Conservation (phyloP, 2,888 invertebrate genomes). For the Eilema caniola region DNA sequence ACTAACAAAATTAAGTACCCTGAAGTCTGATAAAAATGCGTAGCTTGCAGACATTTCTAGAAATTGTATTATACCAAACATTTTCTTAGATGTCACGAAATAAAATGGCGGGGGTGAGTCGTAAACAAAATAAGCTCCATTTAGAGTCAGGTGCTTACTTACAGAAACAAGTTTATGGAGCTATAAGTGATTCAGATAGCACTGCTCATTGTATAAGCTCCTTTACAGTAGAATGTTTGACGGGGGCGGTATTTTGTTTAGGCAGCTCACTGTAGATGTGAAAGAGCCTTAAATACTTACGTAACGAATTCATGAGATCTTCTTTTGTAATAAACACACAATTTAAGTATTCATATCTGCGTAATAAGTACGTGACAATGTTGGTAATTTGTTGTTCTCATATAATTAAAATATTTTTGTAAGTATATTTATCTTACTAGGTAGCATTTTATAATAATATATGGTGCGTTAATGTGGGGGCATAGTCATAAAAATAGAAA, state of each 20-base stretch:
- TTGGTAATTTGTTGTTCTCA: neutral
- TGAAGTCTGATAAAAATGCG: neutral
- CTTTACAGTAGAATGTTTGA: slow-evolving; percentile 20
- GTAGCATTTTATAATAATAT: neutral
- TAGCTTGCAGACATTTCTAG: slow-evolving; percentile 8
- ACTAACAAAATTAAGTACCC: neutral
- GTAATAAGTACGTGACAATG: neutral
- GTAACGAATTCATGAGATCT: slow-evolving; percentile 2
- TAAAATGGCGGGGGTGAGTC: slow-evolving; percentile 29
- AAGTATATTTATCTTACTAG: neutral
- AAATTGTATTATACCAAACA: slow-evolving; percentile 20
- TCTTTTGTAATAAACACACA: neutral
- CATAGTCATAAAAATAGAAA: neutral
- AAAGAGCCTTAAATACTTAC: slow-evolving; percentile 11
- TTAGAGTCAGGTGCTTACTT: slow-evolving; percentile 41
- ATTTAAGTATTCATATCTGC: slow-evolving; percentile 2
- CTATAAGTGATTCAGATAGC: slow-evolving; percentile 45
- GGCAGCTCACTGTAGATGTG: neutral
- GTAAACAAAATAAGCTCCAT: slow-evolving; percentile 45
- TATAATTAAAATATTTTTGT: neutral
- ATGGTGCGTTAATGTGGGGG: neutral
- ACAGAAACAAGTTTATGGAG: slow-evolving; percentile 35
- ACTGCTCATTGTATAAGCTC: slow-evolving; percentile 25
- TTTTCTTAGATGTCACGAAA: slow-evolving; percentile 36
- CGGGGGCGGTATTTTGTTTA: slow-evolving; percentile 16